Conservation (phyloP, 2,888 invertebrate species). For the Brenthis hecate region DNA sequence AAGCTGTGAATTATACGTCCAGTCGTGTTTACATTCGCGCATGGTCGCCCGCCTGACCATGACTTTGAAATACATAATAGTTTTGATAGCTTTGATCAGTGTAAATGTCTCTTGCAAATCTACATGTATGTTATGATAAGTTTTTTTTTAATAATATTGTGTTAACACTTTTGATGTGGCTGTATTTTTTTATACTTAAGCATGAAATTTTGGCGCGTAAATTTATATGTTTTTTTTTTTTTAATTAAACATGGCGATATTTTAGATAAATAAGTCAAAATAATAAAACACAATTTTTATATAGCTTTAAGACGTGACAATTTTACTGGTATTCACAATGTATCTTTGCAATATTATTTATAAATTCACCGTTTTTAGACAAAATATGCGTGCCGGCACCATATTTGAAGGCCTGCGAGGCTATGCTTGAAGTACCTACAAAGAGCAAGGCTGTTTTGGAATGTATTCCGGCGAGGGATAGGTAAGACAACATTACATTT, state of each 20-base stretch:
- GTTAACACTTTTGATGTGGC: constrained; percentile 11
- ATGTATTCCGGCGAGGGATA: constrained; percentile 88
- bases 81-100: constrained; percentile 59
- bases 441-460: constrained; percentile 82
- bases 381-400: constrained; percentile 89
- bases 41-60: constrained; percentile 67
- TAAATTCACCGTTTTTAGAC: constrained; percentile 66
- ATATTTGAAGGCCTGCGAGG: constrained; percentile 83
- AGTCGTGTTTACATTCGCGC: constrained; percentile 54
- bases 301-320: no score
- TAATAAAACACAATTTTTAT: no score
- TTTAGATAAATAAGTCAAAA: no score
- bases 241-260: no score
- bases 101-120: constrained; percentile 64
- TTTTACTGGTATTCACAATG: no score
- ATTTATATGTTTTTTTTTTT: no score
- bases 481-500: constrained; percentile 66
- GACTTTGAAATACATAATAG: constrained; percentile 64
- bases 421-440: constrained; percentile 85
- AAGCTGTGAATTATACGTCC: constrained; percentile 47
- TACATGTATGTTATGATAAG: constrained; percentile 59
- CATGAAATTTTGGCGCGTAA: not conserved
- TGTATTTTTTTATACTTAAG: not conserved
- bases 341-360: not conserved
- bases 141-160: not conserved